phyloP scores from a whole-genome alignment of 2,888 invertebrate species.

The Ashinkailepas kermadecensis region DNA sequence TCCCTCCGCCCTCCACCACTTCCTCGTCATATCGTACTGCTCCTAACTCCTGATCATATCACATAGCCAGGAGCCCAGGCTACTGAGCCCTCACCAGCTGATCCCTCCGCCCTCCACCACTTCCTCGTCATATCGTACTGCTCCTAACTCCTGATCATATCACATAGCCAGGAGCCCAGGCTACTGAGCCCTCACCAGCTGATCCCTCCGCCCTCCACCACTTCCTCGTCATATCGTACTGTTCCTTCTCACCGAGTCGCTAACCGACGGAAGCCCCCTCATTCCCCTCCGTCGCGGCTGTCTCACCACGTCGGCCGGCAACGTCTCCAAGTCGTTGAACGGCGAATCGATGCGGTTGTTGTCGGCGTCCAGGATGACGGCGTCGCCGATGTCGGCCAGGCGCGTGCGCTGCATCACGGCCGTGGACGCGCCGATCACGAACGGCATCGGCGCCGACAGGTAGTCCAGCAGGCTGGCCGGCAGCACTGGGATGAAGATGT shows the following conservation, averaged over 20 bases:
- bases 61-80: no score
- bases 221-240: no score
- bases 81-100: no score
- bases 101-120: no score
- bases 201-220: background rate
- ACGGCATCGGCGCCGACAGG: conserved; percentile 93
- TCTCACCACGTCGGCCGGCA: conserved; percentile 79
- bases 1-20: no score
- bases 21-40: no score
- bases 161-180: no score
- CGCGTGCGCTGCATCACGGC: conserved; percentile 60
- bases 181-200: background rate
- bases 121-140: no score
- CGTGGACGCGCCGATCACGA: conserved; percentile 88
- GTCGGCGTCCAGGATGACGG: conserved; percentile 90
- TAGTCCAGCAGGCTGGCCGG: conserved; percentile 84
- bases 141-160: no score
- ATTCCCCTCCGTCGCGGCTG: conserved; percentile 35
- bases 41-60: no score
- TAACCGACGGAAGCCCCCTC: background rate
- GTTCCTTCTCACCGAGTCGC: no score
- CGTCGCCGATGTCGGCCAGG: conserved; percentile 80
- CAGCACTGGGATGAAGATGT: conserved; percentile 92
- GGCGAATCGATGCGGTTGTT: conserved; percentile 75
- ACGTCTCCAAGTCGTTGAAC: conserved; percentile 77